phyloP scores from a whole-genome alignment of 2,888 invertebrate species.

The Acanthosoma haemorrhoidale region DNA sequence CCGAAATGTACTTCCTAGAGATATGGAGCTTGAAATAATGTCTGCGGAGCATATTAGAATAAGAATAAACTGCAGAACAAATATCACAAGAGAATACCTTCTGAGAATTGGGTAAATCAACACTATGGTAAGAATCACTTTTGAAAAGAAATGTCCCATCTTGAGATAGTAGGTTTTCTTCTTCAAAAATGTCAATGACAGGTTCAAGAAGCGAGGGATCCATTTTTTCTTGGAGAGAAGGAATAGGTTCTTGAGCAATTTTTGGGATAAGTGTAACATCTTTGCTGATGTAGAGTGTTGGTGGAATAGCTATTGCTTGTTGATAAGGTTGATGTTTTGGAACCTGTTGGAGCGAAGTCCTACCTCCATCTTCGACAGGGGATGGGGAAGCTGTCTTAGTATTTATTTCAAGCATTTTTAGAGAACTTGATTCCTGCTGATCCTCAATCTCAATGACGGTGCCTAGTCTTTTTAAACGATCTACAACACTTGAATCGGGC shows the following conservation, averaged over 20 bases:
- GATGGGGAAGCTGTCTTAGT: constrained; percentile 13
- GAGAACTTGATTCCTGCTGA: not conserved
- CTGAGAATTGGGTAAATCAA: constrained; percentile 40
- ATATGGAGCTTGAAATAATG: constrained; percentile 51
- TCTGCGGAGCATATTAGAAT: constrained; percentile 50
- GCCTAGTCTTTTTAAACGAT: constrained; percentile 42
- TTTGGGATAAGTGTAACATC: constrained; percentile 19
- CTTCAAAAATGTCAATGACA: constrained; percentile 35
- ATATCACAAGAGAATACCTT: constrained; percentile 48
- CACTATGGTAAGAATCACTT: constrained; percentile 37
- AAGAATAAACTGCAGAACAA: constrained; percentile 49
- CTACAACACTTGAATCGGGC: constrained; percentile 36
- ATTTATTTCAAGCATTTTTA: constrained; percentile 35
- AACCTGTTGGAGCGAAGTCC: not conserved
- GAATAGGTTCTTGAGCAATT: not conserved
- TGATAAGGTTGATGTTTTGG: constrained; percentile 26
- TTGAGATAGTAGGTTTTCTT: constrained; percentile 19
- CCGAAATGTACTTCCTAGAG: constrained; percentile 44
- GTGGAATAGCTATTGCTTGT: not conserved
- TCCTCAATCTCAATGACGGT: constrained; percentile 42
- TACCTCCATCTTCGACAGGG: not conserved
- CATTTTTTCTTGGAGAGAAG: not conserved
- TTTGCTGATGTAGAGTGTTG: constrained; percentile 9
- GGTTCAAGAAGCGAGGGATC: constrained; percentile 33
- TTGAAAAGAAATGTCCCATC: constrained; percentile 41